Evolutionary conservation across 2,888 invertebrate species (phyloP), one percentile per base, ranked within the genome.

Genomic region (Julus scanicus): DNA sequence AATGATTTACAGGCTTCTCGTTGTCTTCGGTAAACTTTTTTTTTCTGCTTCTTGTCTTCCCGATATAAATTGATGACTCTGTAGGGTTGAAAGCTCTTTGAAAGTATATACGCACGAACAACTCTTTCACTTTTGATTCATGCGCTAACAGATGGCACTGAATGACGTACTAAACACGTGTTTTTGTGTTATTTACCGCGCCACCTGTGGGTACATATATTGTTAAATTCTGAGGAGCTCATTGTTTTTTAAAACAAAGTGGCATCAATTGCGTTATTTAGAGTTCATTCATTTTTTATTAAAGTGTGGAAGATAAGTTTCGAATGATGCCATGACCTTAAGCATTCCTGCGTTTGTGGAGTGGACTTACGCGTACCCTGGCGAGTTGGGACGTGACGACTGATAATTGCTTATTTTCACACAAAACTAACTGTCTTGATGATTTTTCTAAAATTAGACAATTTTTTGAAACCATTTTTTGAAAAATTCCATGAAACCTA

Each of bases 11-110:
- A 80, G 15, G 37, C 80, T 80, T 80, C 37, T 29, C 71, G 20
- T 80, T 80, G 80, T 80, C 80, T 80, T 80, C 80, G 80, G 20
- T 80, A 13, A 44, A 80, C 20, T 37, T 80, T 80, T 80, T 80
- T 80, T 4, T 37, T 29, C 5, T 53, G 13, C 15, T 11, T 48
- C 20, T 20, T 29, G 29, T 29, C n/a, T 63, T n/a, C 2, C 20
- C 20, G 57, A 63, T 63, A 71, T 5, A 71, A 71, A 71, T 37
- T 37, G 80, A 80, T 11, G 80, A 37, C 80, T 20, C 13, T 9
- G 13, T 13, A 80, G 80, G 80, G 80, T 80, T 80, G 80, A 80
- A 80, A 80, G 80, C 80, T 29, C 37, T 71, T n/a, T 71, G 4
- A 20, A 20, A 57, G 17, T 20, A 71, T 20, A 71, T 71, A 20